Base-by-base conservation (phyloP, 2,113 vertebrate species). In the Xyliphius kryptos region DNA sequence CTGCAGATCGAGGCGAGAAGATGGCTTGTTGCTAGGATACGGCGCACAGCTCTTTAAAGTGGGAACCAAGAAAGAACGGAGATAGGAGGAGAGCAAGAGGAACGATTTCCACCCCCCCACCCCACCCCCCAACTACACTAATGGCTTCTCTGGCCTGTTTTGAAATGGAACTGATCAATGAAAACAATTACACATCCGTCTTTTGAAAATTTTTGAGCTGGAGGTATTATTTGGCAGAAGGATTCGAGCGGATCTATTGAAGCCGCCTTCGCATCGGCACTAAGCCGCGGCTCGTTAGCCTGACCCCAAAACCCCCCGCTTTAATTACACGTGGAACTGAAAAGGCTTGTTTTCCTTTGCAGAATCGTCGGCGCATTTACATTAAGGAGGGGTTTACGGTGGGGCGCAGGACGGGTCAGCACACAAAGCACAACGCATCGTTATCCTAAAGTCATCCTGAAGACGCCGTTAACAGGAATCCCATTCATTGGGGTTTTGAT, bases 21-120 rank as follows among this genome's bases (percentile, higher is more conserved):
- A 76, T n/a, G 77, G 76, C 71, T 73, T 81, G 85, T 87, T 87
- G 86, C 86, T 87, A 86, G 81, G 86, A 85, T 79, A 87, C 86
- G 3, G 64, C 72, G 71, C 67, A 74, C 36, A 68, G 79, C 53
- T 81, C 73, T 76, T 80, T 63, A 78, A 78, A 80, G 76, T 61
- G 57, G 76, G 66, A 21, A 57, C 16, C 49, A 71, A 75, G 72
- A 80, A 76, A 22, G 49, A 12, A 72, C 71, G 22, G 62, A 47
- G 62, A 44, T 13, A 51, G 16, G 41, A 48, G 8, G 14, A 41
- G 61, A 63, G 51, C 46, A 16, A 20, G 17, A 32, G 47, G 37
- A 55, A 52, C 40, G 32, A 49, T n/a, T 51, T 59, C 50, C n/a
- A n/a, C n/a, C n/a, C n/a, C n/a, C n/a, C n/a, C n/a, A n/a, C n/a